Evolutionary conservation across 2,888 invertebrate genomes (phyloP).

Genomic region (Apocheima hispidaria): DNA sequence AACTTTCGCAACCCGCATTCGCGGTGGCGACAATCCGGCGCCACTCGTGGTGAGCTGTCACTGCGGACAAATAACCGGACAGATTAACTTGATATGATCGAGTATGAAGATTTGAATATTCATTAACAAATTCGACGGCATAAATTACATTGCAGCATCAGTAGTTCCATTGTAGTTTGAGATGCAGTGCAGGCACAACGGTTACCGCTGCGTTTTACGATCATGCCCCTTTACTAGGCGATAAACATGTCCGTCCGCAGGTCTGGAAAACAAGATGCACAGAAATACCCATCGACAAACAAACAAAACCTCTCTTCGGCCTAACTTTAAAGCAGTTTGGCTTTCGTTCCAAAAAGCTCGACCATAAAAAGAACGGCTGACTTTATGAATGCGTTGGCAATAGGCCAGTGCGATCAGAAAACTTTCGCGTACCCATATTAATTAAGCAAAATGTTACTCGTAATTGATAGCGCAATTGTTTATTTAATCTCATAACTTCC

Average conservation of each 20-base stretch:
- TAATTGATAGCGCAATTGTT: slow-evolving; percentile 33
- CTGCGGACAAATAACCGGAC: slow-evolving; percentile 37
- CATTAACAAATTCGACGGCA: slow-evolving; percentile 25
- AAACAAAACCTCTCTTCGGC: slow-evolving; percentile 58
- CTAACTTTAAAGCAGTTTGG: slow-evolving; percentile 43
- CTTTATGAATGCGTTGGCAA: slow-evolving; percentile 56
- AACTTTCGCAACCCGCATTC: slow-evolving; percentile 64
- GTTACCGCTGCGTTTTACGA: slow-evolving; percentile 73
- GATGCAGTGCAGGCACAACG: slow-evolving; percentile 57
- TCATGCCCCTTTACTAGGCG: slow-evolving; percentile 65
- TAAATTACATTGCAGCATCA: slow-evolving; percentile 9
- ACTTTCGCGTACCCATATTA: slow-evolving; percentile 53
- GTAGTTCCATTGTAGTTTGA: slow-evolving; percentile 46
- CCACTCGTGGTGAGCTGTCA: slow-evolving; percentile 47
- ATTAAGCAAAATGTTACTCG: slow-evolving; percentile 49
- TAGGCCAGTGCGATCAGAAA: slow-evolving; percentile 53
- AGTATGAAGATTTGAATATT: slow-evolving; percentile 29
- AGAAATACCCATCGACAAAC: slow-evolving; percentile 71
- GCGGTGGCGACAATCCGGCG: slow-evolving; percentile 69
- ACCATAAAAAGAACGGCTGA: slow-evolving; percentile 21
- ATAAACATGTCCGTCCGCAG: slow-evolving; percentile 73
- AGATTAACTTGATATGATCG: slow-evolving; percentile 36
- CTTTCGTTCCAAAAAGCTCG: slow-evolving; percentile 2
- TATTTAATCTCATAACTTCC: slow-evolving; percentile 11
- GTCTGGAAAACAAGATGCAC: slow-evolving; percentile 68